These are phyloP conservation scores for Catharus ustulatus DNA, from an alignment of 2,797 vertebrate genomes.

Conservation along the genomic window DNA sequence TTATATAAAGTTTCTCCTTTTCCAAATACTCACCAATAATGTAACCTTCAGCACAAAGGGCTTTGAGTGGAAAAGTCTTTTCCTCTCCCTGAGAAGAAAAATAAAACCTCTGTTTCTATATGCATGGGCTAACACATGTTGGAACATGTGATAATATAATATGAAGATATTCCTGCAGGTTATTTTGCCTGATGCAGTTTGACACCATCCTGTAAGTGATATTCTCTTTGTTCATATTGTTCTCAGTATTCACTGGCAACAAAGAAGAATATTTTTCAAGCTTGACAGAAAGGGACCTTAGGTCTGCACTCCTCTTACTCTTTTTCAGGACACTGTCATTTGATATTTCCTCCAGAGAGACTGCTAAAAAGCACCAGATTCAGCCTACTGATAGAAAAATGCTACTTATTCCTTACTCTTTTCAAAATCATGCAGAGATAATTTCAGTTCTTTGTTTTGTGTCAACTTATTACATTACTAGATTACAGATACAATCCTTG, in stretches of 20 bases:
- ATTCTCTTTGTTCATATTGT: constrained; percentile 31
- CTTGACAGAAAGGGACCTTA: not conserved
- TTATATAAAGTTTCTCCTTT: not conserved
- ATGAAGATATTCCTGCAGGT: constrained; percentile 20
- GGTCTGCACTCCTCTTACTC: not conserved
- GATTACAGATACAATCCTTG: not conserved
- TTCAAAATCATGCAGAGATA: not conserved
- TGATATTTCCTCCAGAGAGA: not conserved
- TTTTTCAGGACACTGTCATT: not conserved
- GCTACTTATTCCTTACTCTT: not conserved
- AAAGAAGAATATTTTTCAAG: constrained; percentile 16
- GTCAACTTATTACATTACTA: not conserved
- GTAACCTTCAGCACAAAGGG: constrained; percentile 3
- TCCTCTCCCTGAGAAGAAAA: constrained; percentile 4
- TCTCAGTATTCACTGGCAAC: not conserved
- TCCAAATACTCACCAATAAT: constrained; percentile 24
- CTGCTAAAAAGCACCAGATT: not conserved
- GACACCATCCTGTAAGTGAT: constrained; percentile 4
- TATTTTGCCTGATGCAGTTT: constrained; percentile 38
- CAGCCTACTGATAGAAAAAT: not conserved
- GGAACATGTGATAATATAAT: not conserved
- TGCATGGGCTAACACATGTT: not conserved
- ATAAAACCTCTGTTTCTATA: not conserved
- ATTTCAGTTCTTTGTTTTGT: not conserved
- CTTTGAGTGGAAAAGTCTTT: not conserved